phyloP scores from a whole-genome alignment of 1,140 invertebrate genomes.

The Mycetomoellerius zeteki region DNA sequence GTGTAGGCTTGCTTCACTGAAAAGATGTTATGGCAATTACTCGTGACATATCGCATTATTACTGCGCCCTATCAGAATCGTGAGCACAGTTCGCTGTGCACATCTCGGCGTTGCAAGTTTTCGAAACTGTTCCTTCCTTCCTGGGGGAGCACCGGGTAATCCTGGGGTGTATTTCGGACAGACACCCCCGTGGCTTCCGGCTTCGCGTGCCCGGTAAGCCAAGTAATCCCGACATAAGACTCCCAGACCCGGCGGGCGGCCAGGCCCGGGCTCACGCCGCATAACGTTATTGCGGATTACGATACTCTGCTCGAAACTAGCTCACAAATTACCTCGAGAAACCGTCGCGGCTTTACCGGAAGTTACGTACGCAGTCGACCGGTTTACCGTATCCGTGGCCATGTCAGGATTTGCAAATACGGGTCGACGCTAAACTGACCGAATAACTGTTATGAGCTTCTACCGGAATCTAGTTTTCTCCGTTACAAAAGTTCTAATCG shows the following conservation, averaged over 20 bases:
- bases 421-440: constrained; percentile 63
- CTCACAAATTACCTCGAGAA: constrained; percentile 85
- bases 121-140: constrained; percentile 71
- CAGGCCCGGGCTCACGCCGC: constrained; percentile 71
- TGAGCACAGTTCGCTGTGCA: constrained; percentile 26
- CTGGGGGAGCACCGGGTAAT: constrained; percentile 69
- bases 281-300: constrained; percentile 83
- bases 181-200: constrained; percentile 79
- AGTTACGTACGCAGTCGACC: constrained; percentile 75
- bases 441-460: constrained; percentile 60
- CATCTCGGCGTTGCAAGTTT: constrained; percentile 66
- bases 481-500: constrained; percentile 40
- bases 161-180: constrained; percentile 75
- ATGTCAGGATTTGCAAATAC: constrained; percentile 68
- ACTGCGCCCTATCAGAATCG: constrained; percentile 27
- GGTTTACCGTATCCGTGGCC: constrained; percentile 60
- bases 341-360: constrained; percentile 81
- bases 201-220: constrained; percentile 80
- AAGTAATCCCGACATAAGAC: constrained; percentile 84
- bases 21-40: neutral
- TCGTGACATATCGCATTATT: constrained; percentile 34
- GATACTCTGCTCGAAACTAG: constrained; percentile 80
- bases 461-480: constrained; percentile 35
- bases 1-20: neutral
- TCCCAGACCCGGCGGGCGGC: constrained; percentile 69